phyloP scores from a whole-genome alignment of 2,797 vertebrate species.

The Manis javanica region DNA sequence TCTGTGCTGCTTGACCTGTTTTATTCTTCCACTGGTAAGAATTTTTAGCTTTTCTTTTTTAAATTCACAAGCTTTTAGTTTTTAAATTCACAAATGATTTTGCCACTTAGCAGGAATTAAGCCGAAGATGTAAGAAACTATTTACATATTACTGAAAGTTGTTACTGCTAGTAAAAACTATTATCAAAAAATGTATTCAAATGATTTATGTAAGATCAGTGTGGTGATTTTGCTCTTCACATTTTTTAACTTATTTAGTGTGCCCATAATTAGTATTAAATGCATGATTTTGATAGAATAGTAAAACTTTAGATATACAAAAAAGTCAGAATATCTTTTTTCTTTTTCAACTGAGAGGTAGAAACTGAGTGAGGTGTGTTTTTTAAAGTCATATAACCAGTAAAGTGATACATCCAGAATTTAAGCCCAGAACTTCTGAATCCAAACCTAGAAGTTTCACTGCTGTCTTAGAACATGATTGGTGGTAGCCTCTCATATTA shows the following conservation, averaged over 20 bases:
- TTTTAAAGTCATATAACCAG: neutral
- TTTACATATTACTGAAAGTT: neutral
- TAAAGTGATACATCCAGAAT: neutral
- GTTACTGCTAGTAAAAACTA: neutral
- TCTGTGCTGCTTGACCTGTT: neutral
- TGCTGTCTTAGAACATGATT: neutral
- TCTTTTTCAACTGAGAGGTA: neutral
- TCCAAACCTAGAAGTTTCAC: neutral
- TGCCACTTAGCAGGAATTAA: neutral
- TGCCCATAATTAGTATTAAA: neutral
- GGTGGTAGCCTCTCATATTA: neutral
- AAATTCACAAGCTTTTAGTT: neutral
- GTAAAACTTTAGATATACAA: neutral
- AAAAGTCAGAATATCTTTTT: neutral
- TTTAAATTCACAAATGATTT: slow-evolving; percentile 12
- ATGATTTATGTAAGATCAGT: neutral
- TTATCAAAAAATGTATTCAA: neutral
- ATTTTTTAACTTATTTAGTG: neutral
- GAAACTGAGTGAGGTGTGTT: neutral
- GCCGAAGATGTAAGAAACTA: neutral
- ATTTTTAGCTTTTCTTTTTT: neutral
- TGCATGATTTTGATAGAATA: neutral
- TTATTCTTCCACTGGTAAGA: neutral
- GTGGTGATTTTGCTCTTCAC: neutral
- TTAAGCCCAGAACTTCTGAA: neutral